phyloP scores from a whole-genome alignment of 2,113 vertebrate species.

The Otolemur garnettii region DNA sequence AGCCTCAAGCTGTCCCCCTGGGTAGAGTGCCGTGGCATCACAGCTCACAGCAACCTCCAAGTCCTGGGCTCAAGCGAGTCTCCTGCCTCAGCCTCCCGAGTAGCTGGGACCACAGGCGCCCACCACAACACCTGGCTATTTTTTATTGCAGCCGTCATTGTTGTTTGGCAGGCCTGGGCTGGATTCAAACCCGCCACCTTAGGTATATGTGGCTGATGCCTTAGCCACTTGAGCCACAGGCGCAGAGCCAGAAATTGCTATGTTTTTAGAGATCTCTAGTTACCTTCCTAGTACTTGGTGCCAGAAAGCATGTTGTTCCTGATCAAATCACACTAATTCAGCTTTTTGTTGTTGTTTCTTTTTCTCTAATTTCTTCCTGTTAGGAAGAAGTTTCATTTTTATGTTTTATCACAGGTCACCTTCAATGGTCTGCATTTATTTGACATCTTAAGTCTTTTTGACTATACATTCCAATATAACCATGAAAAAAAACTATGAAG shows the following conservation, averaged over 20 bases:
- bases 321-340: background rate
- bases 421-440: constrained; percentile 1
- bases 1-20: no score
- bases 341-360: background rate
- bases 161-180: no score
- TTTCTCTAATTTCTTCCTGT: constrained; percentile 46
- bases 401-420: constrained; percentile 34
- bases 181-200: no score
- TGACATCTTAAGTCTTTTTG: constrained; percentile 13
- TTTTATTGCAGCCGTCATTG: no score
- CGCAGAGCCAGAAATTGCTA: background rate
- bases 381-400: constrained; percentile 48
- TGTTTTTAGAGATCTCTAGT: constrained; percentile 32
- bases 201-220: no score
- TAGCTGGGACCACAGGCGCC: no score
- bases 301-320: constrained; percentile 28
- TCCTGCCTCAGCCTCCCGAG: no score
- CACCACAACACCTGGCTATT: no score
- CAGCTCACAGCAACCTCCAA: no score
- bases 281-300: background rate
- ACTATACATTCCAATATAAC: background rate
- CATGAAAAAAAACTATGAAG: constrained; percentile 11
- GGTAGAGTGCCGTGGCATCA: no score
- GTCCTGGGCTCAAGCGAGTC: no score
- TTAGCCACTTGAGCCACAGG: no score